These are phyloP conservation scores for Epistrophe grossulariae DNA, from an alignment of 2,888 invertebrate species.

Conservation along the genomic window DNA sequence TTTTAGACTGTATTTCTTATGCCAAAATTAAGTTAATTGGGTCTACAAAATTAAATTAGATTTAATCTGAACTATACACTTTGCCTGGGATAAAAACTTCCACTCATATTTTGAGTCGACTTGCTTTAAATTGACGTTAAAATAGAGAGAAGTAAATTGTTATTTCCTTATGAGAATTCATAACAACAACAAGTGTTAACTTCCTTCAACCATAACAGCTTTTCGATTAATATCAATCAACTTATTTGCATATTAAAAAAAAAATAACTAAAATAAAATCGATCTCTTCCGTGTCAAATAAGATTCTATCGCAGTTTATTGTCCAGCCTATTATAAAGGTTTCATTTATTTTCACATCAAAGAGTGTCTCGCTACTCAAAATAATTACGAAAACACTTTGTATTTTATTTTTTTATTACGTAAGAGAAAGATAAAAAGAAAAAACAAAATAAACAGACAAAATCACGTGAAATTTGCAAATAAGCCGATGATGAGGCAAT, in stretches of 20 bases:
- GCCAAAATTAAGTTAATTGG: too few species aligned
- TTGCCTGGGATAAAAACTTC: too few species aligned
- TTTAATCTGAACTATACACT: too few species aligned
- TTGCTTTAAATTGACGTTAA: too few species aligned
- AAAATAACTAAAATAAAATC: background rate
- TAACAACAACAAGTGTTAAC: too few species aligned
- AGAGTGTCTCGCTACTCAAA: constrained; percentile 13
- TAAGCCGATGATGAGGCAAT: constrained; percentile 56
- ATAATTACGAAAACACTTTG: constrained; percentile 43
- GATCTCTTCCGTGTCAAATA: constrained; percentile 16
- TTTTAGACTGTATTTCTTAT: too few species aligned
- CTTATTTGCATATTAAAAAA: constrained; percentile 10
- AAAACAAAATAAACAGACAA: background rate
- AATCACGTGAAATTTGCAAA: constrained; percentile 54
- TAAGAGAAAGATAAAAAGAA: constrained; percentile 7
- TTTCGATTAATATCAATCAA: background rate
- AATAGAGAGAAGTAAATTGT: too few species aligned
- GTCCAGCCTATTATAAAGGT: background rate
- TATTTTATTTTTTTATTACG: constrained; percentile 23
- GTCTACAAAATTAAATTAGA: too few species aligned
- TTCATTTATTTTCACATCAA: constrained; percentile 4
- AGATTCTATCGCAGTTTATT: background rate
- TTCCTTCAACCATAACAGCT: background rate
- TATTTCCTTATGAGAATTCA: too few species aligned
- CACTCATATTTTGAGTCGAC: too few species aligned